phyloP scores from a whole-genome alignment of 2,888 invertebrate species.

The Pollenia griseotomentosa region DNA sequence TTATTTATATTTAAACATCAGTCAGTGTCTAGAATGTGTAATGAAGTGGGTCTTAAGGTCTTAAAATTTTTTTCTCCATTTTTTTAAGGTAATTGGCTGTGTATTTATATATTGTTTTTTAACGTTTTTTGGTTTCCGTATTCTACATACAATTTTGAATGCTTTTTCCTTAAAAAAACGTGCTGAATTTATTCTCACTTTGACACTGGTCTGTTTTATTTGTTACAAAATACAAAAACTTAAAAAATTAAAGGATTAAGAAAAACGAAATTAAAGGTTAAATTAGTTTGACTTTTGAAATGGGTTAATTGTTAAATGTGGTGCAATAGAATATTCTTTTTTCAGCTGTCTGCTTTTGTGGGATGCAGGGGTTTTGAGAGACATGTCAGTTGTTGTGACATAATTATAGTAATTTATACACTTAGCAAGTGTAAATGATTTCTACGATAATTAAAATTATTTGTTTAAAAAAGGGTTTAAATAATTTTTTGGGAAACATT shows the following conservation, averaged over 20 bases:
- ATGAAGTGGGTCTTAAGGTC: conserved; percentile 70
- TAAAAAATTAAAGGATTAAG: background rate
- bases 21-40: conserved; percentile 72
- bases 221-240: background rate
- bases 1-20: conserved; percentile 67
- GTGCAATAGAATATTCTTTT: conserved; percentile 17
- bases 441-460: background rate
- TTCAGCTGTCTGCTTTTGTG: background rate
- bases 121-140: conserved; percentile 31
- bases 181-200: conserved; percentile 58
- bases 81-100: background rate
- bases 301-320: conserved; percentile 68
- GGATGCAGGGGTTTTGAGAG: conserved; percentile 33
- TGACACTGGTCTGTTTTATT: conserved; percentile 48
- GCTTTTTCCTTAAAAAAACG: conserved; percentile 25
- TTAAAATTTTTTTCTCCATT: conserved; percentile 47
- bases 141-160: conserved; percentile 22
- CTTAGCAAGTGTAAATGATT: conserved; percentile 58
- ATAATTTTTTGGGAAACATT: conserved; percentile 19
- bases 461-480: conserved; percentile 28
- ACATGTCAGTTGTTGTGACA: conserved; percentile 53
- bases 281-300: conserved; percentile 62
- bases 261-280: conserved; percentile 39
- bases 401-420: conserved; percentile 47
- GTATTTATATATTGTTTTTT: background rate